These are phyloP conservation scores for Trochalopteron elliotii DNA, from an alignment of 2,113 vertebrate species.

Conservation along the genomic window DNA sequence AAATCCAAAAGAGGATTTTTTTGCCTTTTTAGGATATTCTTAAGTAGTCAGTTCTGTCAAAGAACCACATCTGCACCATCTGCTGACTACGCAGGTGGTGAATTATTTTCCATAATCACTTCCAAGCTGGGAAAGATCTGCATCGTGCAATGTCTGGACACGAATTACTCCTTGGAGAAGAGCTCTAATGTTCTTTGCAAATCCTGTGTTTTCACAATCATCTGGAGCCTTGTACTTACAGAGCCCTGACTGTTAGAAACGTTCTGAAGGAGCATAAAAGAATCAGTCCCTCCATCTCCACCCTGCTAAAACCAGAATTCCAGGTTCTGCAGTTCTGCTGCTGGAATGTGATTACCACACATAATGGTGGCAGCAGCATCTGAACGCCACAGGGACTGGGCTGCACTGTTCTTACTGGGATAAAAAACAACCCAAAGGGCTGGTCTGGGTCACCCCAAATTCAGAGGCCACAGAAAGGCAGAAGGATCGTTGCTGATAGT, in stretches of 20 bases:
- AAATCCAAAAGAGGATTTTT: neutral
- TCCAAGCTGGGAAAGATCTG: neutral
- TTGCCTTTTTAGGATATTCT: neutral
- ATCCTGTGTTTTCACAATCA: neutral
- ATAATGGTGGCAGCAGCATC: neutral
- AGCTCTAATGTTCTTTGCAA: neutral
- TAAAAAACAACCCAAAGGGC: neutral
- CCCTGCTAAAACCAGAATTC: constrained; percentile 42
- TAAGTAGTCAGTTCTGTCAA: neutral
- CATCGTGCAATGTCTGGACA: neutral
- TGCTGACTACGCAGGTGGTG: neutral
- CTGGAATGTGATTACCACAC: neutral
- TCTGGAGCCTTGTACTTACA: neutral
- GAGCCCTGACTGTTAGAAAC: neutral
- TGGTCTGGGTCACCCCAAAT: neutral
- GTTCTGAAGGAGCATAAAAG: neutral
- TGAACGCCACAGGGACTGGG: neutral
- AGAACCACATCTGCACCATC: neutral
- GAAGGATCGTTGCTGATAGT: neutral
- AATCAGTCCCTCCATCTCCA: neutral
- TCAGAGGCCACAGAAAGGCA: neutral
- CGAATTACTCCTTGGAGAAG: neutral
- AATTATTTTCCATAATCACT: neutral
- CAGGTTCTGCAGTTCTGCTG: constrained; percentile 18
- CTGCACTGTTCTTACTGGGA: neutral